Percentiles rank a stretch among this genome's conserved stretches.
phyloP scores from a whole-genome alignment of 2,888 invertebrate genomes.

The Exocentrus adspersus region DNA sequence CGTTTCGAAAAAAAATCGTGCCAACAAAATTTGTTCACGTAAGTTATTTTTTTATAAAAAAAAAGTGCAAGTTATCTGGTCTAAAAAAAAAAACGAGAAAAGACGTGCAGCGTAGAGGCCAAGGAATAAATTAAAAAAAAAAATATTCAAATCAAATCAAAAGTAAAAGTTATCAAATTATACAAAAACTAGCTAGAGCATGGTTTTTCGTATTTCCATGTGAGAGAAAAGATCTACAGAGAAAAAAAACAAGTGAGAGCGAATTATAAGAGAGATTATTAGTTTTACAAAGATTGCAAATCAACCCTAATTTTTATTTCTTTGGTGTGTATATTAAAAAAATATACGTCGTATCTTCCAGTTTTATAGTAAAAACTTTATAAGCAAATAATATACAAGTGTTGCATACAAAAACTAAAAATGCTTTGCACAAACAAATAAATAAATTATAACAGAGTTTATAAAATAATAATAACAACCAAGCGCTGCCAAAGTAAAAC shows the following conservation, averaged over 20 bases:
- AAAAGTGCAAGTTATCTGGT: conserved; percentile 33
- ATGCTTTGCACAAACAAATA: conserved; percentile 43
- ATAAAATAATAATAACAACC: background rate
- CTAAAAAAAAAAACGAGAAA: conserved; percentile 30
- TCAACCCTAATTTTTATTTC: conserved; percentile 57
- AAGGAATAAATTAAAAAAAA: conserved; percentile 26
- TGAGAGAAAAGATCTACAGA: conserved; percentile 19
- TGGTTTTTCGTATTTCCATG: conserved; percentile 37
- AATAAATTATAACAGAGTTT: background rate
- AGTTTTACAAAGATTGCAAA: conserved; percentile 51
- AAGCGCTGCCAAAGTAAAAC: too few relatives aligned
- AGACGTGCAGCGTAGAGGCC: conserved; percentile 29
- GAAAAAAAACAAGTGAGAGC: conserved; percentile 41
- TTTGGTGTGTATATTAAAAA: conserved; percentile 63
- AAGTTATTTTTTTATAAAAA: conserved; percentile 24
- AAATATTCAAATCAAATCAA: too few relatives aligned
- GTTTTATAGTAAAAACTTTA: conserved; percentile 63
- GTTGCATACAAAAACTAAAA: conserved; percentile 58
- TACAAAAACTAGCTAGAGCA: conserved; percentile 39
- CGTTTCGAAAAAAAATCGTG: conserved; percentile 47
- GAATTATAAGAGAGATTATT: conserved; percentile 49
- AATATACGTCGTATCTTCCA: conserved; percentile 61
- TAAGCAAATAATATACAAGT: conserved; percentile 60
- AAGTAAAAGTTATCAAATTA: conserved; percentile 34
- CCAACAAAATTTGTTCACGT: conserved; percentile 37